A percentile compares a stretch with the other conserved stretches of the same genome.
Evolutionary conservation across 1,140 invertebrate genomes (phyloP).

Genomic region (Hylaeus anthracinus): DNA sequence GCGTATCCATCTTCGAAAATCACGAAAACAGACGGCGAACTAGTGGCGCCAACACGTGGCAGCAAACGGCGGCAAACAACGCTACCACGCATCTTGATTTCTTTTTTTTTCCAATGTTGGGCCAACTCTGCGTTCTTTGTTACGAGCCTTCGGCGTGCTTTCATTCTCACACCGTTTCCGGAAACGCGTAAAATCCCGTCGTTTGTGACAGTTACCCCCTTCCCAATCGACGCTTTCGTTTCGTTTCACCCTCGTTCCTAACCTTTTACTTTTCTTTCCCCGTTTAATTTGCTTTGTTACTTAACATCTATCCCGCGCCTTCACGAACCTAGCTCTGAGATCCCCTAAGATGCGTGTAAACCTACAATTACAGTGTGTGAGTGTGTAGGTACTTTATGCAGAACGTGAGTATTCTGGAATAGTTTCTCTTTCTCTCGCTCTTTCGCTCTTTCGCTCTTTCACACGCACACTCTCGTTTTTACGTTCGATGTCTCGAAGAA

Average conservation of each 20-base stretch:
- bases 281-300: neutral
- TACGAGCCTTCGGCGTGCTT: neutral
- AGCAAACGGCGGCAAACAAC: neutral
- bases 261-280: neutral
- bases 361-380: constrained; percentile 38
- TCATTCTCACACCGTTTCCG: neutral
- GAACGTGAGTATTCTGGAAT: constrained; percentile 31
- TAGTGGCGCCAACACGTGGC: neutral
- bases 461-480: constrained; percentile 29
- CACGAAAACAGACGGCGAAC: neutral
- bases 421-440: neutral
- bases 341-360: constrained; percentile 54
- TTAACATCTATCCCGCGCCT: constrained; percentile 50
- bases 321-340: constrained; percentile 37
- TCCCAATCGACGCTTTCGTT: neutral
- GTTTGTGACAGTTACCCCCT: neutral
- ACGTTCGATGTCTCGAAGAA: constrained; percentile 76
- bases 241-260: neutral
- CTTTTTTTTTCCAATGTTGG: neutral
- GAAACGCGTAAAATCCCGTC: neutral
- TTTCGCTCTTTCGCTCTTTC: neutral
- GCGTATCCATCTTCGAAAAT: neutral
- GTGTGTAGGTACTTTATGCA: constrained; percentile 14
- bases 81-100: neutral
- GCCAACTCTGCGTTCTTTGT: neutral